phyloP scores from a whole-genome alignment of 2,888 invertebrate genomes.

The Sthenelais limicola region DNA sequence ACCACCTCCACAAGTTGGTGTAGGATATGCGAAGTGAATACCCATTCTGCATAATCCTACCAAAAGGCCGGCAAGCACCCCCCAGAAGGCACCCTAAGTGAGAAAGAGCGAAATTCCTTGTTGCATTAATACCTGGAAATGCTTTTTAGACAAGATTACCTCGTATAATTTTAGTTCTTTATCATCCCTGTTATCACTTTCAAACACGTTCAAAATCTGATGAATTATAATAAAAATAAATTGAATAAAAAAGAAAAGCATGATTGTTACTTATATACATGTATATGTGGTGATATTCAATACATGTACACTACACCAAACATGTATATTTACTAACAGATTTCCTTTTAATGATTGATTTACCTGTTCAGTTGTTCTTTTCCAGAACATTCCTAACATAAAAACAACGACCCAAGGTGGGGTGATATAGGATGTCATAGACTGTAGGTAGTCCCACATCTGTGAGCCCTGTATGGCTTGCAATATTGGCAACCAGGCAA shows the following conservation, averaged over 20 bases:
- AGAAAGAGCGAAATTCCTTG: neutral
- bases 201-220: too few relatives aligned
- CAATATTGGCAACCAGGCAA: slow-evolving; percentile 73
- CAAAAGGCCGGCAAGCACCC: slow-evolving; percentile 68
- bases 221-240: too few relatives aligned
- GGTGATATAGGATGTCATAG: slow-evolving; percentile 55
- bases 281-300: too few relatives aligned
- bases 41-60: slow-evolving; percentile 69
- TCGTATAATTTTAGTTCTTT: too few relatives aligned
- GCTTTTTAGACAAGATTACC: too few relatives aligned
- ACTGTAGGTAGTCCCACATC: slow-evolving; percentile 59
- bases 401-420: slow-evolving; percentile 60
- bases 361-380: slow-evolving; percentile 55
- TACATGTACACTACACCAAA: too few relatives aligned
- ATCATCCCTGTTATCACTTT: too few relatives aligned
- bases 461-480: slow-evolving; percentile 53
- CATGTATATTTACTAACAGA: too few relatives aligned
- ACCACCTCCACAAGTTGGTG: slow-evolving; percentile 64
- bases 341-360: too few relatives aligned
- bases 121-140: too few relatives aligned
- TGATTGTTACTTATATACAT: too few relatives aligned
- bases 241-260: too few relatives aligned
- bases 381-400: slow-evolving; percentile 58
- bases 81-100: slow-evolving; percentile 69
- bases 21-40: slow-evolving; percentile 65